Conservation (phyloP, 2,797 vertebrate species). For the Coranthus polyacanthus region DNA sequence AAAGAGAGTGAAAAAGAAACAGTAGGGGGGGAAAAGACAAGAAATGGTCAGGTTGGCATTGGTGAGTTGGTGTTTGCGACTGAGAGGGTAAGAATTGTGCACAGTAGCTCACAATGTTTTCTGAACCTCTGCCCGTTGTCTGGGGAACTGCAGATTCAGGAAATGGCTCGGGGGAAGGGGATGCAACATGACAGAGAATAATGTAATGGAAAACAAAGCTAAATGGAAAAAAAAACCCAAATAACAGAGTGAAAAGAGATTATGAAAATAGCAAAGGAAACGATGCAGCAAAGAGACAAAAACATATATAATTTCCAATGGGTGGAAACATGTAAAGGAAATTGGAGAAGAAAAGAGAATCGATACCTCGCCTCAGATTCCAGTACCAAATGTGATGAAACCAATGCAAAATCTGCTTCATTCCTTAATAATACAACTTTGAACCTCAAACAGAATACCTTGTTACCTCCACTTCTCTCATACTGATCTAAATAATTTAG, state of each 20-base stretch:
- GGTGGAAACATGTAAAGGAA: slow-evolving; percentile 16
- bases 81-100: slow-evolving; percentile 26
- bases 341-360: slow-evolving; percentile 14
- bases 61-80: slow-evolving; percentile 37
- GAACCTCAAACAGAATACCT: slow-evolving; percentile 13
- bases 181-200: slow-evolving; percentile 28
- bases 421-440: slow-evolving; percentile 11
- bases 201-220: slow-evolving; percentile 20
- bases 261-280: slow-evolving; percentile 1
- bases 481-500: slow-evolving; percentile 10
- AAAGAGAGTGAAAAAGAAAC: slow-evolving; percentile 35
- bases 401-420: slow-evolving; percentile 13
- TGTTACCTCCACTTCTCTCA: slow-evolving; percentile 21
- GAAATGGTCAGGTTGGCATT: slow-evolving; percentile 14
- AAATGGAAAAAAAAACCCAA: slow-evolving; percentile 29
- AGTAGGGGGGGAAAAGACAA: slow-evolving; percentile 3
- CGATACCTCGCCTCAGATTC: slow-evolving; percentile 1
- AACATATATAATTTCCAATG: neutral
- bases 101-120: slow-evolving; percentile 24
- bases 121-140: slow-evolving; percentile 29
- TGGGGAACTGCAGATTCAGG: slow-evolving; percentile 29
- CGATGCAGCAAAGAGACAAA: neutral
- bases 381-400: slow-evolving; percentile 29
- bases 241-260: slow-evolving; percentile 8
- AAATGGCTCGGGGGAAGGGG: slow-evolving; percentile 30